Percentiles rank a stretch among this genome's conserved stretches.
Conservation (phyloP, 2,797 vertebrate genomes). For the Fringilla coelebs region DNA sequence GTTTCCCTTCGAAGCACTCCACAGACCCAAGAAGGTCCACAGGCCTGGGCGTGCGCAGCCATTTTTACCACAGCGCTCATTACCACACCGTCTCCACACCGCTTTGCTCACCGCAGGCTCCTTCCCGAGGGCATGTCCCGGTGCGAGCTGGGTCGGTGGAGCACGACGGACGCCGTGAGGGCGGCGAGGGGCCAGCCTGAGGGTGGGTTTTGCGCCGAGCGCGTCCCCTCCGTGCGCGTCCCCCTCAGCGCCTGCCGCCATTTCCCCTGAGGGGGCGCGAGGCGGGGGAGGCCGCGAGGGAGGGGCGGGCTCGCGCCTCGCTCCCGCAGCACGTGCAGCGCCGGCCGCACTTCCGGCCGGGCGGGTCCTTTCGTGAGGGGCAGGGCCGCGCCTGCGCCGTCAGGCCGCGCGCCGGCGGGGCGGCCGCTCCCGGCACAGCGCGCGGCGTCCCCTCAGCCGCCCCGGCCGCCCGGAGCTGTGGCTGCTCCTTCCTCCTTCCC, state of each 20-base stretch:
- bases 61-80: neutral
- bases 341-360: neutral
- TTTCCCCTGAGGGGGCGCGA: neutral
- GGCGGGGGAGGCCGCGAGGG: neutral
- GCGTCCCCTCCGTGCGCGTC: rapidly evolving
- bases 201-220: rapidly evolving
- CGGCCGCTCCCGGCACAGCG: neutral
- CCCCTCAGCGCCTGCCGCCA: neutral
- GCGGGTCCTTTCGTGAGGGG: neutral
- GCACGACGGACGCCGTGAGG: too few species aligned
- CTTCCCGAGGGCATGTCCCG: too few species aligned
- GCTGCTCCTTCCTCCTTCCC: too few species aligned
- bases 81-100: neutral
- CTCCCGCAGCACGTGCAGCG: neutral
- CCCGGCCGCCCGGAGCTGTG: neutral
- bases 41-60: rapidly evolving
- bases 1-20: rapidly evolving
- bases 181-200: rapidly evolving
- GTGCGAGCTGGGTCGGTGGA: rapidly evolving
- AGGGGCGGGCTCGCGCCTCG: neutral
- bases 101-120: too few species aligned
- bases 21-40: rapidly evolving
- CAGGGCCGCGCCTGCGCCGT: neutral
- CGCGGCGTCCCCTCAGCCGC: neutral
- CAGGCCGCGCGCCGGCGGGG: neutral